A percentile compares a stretch with the other conserved stretches of the same genome.
Evolutionary conservation across 1,140 invertebrate genomes (phyloP).

Genomic region (Drosophila equinoxialis): DNA sequence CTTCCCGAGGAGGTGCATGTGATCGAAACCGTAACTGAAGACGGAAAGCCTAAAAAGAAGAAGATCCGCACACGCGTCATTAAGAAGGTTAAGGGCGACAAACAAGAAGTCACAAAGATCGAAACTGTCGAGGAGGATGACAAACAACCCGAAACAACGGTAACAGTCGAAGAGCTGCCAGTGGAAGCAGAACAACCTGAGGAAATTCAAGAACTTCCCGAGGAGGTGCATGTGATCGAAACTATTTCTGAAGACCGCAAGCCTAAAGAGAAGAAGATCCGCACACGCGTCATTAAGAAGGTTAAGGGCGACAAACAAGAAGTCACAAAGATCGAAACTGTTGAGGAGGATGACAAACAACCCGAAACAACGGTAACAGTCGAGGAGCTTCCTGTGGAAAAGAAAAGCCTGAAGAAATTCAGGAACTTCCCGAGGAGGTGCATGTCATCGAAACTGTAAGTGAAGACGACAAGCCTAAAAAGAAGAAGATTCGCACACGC

Average conservation of each 20-base stretch:
- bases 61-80: slow-evolving; percentile 8
- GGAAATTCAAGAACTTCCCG: slow-evolving; percentile 1
- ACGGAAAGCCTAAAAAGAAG: slow-evolving; percentile 4
- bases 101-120: slow-evolving; percentile 4
- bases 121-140: slow-evolving; percentile 3
- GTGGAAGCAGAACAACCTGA: not conserved
- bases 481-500: slow-evolving; percentile 14
- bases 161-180: not conserved
- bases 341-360: slow-evolving; percentile 8
- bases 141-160: not conserved
- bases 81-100: not conserved
- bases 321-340: slow-evolving; percentile 6
- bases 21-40: not conserved
- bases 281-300: slow-evolving; percentile 8
- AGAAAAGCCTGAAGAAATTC: not conserved
- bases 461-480: slow-evolving; percentile 5
- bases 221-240: not conserved
- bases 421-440: slow-evolving; percentile 9
- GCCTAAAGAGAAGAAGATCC: slow-evolving; percentile 3
- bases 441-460: not conserved
- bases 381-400: not conserved
- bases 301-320: slow-evolving; percentile 8
- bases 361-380: slow-evolving; percentile 3
- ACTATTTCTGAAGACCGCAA: not conserved
- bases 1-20: not conserved